Evolutionary conservation across 1,140 invertebrate species (phyloP), one percentile per base, ranked within the genome.

Genomic region (Centruroides vittatus): DNA sequence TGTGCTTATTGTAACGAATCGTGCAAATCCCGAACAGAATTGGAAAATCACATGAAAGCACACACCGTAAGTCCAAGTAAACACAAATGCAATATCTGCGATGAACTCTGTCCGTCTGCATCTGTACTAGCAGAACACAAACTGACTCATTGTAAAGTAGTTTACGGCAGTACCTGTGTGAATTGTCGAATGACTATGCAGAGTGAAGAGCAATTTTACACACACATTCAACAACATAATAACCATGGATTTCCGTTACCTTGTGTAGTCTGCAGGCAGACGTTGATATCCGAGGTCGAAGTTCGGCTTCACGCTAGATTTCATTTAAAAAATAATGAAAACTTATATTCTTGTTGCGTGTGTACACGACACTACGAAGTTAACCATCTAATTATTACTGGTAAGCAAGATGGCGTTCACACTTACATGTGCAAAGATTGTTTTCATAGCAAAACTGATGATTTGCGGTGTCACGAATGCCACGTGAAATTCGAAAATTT

Each of bases 71-170:
- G 80, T 79, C 0, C 90, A 93, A 66, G 64, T 87, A 93, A 74
- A 94, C 94, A 55, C 65, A 67, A 58, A 71, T 96, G 93, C 72
- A 90, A 94, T 69, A 95, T 96, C 64, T 97, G 93, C 72, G 93
- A 97, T 70, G 89, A 94, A 73, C 82, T 93, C 3, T 90, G 88
- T 67, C 82, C 86, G 0, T 88, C 87, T 2, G 82, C 87, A 0
- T 82, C 83, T 1, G 83, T 84, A 3, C 76, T 97, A 0, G 90
- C 90, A 3, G 89, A 94, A 72, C 93, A 97, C 72, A 96, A 96
- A 71, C 77, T 95, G 12, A 88, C 87, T 9, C 92, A 95, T 71
- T 65, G 73, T 12, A 88, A 65, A 86, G 93, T 84, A 51, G 71
- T 74, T 0, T 69, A 65, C 52, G 67, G 64, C 11, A 68, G 64